These are phyloP conservation scores for Siniperca undulata DNA, from an alignment of 2,797 vertebrate species.

Conservation along the genomic window DNA sequence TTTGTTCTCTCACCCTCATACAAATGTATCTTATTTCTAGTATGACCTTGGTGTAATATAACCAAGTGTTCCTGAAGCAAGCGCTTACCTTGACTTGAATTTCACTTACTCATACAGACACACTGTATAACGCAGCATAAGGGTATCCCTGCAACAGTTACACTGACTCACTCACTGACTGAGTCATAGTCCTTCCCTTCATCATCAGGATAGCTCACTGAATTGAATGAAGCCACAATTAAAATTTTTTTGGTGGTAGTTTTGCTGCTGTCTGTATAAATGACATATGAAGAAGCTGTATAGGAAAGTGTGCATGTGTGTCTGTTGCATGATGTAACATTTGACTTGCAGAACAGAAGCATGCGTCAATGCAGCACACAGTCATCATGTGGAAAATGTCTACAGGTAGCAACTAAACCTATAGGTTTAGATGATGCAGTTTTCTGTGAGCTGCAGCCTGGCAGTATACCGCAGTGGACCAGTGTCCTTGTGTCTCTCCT, in stretches of 20 bases:
- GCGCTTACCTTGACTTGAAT: slow-evolving; percentile 66
- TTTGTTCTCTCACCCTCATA: background rate
- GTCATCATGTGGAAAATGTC: slow-evolving; percentile 4
- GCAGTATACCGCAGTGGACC: slow-evolving; percentile 72
- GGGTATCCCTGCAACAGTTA: slow-evolving; percentile 69
- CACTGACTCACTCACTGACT: slow-evolving; percentile 68
- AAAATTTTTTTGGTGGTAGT: background rate
- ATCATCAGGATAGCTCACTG: slow-evolving; percentile 41
- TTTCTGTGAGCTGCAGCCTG: slow-evolving; percentile 57
- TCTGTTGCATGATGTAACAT: slow-evolving; percentile 3
- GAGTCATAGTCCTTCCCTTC: slow-evolving; percentile 62
- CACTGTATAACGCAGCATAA: slow-evolving; percentile 53
- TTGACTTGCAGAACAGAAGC: slow-evolving; percentile 3
- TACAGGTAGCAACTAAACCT: slow-evolving; percentile 10
- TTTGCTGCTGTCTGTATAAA: slow-evolving; percentile 15
- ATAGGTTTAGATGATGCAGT: slow-evolving; percentile 7
- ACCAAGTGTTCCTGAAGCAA: slow-evolving; percentile 45
- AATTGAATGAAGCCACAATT: slow-evolving; percentile 21
- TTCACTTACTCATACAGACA: slow-evolving; percentile 57
- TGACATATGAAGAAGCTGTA: background rate
- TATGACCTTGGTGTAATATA: slow-evolving; percentile 63
- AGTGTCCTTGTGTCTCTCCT: slow-evolving; percentile 80
- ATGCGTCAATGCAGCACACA: background rate
- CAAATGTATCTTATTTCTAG: slow-evolving; percentile 43
- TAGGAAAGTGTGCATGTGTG: background rate